A percentile compares a stretch with the other conserved stretches of the same genome.
These are phyloP conservation scores for Bibio marci DNA, from an alignment of 2,888 invertebrate species.

Conservation along the genomic window DNA sequence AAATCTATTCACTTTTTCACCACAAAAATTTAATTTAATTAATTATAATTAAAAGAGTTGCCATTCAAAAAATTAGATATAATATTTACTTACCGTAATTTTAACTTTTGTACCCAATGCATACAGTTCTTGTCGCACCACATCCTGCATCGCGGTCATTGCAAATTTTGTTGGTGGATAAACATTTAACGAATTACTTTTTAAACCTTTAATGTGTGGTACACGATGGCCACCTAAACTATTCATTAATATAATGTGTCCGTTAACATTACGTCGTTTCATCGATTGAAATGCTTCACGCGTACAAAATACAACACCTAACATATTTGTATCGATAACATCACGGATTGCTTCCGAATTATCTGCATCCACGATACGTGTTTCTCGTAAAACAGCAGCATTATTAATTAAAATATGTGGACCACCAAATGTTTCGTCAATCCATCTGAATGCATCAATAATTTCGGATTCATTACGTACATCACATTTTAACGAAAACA, in stretches of 20 bases:
- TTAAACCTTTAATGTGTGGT: neutral
- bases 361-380: neutral
- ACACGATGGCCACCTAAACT: constrained; percentile 9
- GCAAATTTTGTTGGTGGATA: constrained; percentile 5
- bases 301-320: neutral
- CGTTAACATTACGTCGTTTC: constrained; percentile 7
- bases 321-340: neutral
- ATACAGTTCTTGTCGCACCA: constrained; percentile 4
- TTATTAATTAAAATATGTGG: constrained; percentile 10
- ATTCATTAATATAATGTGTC: constrained; percentile 14
- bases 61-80: too few species aligned
- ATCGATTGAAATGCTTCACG: neutral
- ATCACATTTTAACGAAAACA: constrained; percentile 10
- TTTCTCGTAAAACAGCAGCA: constrained; percentile 7
- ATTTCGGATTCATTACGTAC: constrained; percentile 10
- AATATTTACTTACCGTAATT: neutral
- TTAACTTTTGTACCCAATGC: neutral
- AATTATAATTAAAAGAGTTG: too few species aligned
- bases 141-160: constrained; percentile 2
- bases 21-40: too few species aligned
- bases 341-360: neutral
- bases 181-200: constrained; percentile 5
- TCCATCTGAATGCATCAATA: constrained; percentile 9
- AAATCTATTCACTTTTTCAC: too few species aligned
- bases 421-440: constrained; percentile 9